A percentile compares a stretch with the other conserved stretches of the same genome.
Evolutionary conservation across 2,888 invertebrate species (phyloP).

Genomic region (Allacma fusca): DNA sequence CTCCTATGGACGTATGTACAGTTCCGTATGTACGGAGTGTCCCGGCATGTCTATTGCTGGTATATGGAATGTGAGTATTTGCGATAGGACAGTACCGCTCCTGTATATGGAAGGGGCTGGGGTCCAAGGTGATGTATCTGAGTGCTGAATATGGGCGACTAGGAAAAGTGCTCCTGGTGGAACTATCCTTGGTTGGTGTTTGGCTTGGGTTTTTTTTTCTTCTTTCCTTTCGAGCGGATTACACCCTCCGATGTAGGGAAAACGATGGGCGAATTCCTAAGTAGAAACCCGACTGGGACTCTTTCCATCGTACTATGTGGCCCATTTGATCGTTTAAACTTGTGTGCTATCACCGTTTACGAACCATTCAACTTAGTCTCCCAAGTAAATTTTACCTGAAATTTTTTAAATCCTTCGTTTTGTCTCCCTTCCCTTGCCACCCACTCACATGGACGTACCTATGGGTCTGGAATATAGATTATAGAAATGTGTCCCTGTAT

Average conservation of each 20-base stretch:
- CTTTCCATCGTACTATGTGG: constrained; percentile 46
- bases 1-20: too few species aligned
- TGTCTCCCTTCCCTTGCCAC: too few species aligned
- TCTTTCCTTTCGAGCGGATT: background rate
- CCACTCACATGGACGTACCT: too few species aligned
- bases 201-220: background rate
- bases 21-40: too few species aligned
- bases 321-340: constrained; percentile 49
- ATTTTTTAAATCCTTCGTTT: too few species aligned
- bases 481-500: too few species aligned
- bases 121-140: background rate
- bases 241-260: too few species aligned
- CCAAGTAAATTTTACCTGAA: too few species aligned
- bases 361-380: background rate
- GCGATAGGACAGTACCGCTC: too few species aligned
- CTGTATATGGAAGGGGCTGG: background rate
- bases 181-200: background rate
- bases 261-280: constrained; percentile 11
- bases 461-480: too few species aligned
- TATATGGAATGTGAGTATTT: too few species aligned
- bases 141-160: background rate
- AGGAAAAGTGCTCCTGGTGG: constrained; percentile 12
- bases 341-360: constrained; percentile 40
- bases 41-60: too few species aligned
- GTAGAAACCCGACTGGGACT: constrained; percentile 50